Evolutionary conservation across 1,140 invertebrate genomes (phyloP).

Genomic region (Drosophila tani): DNA sequence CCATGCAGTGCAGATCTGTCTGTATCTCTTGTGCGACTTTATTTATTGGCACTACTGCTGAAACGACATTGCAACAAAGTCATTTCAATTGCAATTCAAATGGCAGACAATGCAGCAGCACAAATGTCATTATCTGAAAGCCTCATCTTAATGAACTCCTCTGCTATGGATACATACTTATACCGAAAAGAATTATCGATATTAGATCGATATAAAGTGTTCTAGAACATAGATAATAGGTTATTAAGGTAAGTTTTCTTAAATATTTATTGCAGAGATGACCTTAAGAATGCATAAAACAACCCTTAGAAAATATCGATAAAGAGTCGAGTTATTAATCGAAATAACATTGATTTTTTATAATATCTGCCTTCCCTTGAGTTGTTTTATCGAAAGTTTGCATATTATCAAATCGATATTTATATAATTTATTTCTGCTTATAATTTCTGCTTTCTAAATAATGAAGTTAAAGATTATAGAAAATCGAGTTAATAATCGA

Average conservation of each 20-base stretch:
- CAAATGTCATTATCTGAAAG: constrained; percentile 66
- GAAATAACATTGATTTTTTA: too few species aligned
- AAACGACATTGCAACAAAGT: constrained; percentile 79
- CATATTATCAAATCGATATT: too few species aligned
- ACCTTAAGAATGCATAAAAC: neutral
- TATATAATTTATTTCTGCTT: too few species aligned
- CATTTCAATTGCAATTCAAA: constrained; percentile 80
- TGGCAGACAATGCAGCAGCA: constrained; percentile 38
- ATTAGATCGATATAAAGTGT: neutral
- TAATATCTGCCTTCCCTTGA: too few species aligned
- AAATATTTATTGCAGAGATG: neutral
- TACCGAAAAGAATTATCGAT: neutral
- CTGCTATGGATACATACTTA: neutral
- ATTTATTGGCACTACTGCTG: constrained; percentile 34
- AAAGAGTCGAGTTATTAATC: too few species aligned
- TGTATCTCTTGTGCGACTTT: constrained; percentile 40
- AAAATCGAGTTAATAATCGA: neutral
- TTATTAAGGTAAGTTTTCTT: neutral
- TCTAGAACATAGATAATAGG: too few species aligned
- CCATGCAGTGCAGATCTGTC: neutral
- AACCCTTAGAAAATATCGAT: too few species aligned
- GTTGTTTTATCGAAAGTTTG: too few species aligned
- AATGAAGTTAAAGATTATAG: too few species aligned
- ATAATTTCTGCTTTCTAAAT: too few species aligned
- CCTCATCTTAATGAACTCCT: constrained; percentile 50